Percentiles rank a stretch among this genome's conserved stretches.
These are phyloP conservation scores for Bombus superbus DNA, from an alignment of 1,140 invertebrate genomes.

Conservation along the genomic window DNA sequence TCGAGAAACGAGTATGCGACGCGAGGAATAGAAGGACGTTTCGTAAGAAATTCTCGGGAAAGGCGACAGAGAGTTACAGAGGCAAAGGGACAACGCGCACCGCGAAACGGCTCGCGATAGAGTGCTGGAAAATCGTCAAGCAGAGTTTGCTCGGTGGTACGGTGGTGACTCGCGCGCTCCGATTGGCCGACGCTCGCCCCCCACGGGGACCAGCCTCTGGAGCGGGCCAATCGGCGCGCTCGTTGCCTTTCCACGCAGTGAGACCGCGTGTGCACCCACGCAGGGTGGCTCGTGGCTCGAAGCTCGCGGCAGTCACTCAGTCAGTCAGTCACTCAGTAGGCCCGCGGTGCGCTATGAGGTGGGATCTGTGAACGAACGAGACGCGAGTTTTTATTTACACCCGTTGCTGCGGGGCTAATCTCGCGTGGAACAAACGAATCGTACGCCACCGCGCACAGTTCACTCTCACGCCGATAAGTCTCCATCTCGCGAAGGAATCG, in stretches of 20 bases:
- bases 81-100: constrained; percentile 26
- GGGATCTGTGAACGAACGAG: constrained; percentile 59
- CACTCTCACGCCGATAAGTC: background rate
- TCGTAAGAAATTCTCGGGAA: background rate
- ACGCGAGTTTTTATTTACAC: constrained; percentile 34
- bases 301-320: constrained; percentile 69
- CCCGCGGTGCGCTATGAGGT: constrained; percentile 77
- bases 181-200: constrained; percentile 70
- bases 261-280: constrained; percentile 81
- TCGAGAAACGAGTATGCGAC: background rate
- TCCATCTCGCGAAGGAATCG: background rate
- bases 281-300: constrained; percentile 71
- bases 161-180: constrained; percentile 31
- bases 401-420: background rate
- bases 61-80: background rate
- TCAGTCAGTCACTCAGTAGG: constrained; percentile 77
- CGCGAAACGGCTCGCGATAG: constrained; percentile 68
- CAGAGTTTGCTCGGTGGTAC: constrained; percentile 44
- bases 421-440: background rate
- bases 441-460: background rate
- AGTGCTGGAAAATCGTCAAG: constrained; percentile 60
- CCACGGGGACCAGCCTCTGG: constrained; percentile 36
- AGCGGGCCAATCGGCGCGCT: constrained; percentile 64
- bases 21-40: background rate
- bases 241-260: constrained; percentile 27